Conservation (phyloP, 2,113 vertebrate genomes). For the Noturus placidus region DNA sequence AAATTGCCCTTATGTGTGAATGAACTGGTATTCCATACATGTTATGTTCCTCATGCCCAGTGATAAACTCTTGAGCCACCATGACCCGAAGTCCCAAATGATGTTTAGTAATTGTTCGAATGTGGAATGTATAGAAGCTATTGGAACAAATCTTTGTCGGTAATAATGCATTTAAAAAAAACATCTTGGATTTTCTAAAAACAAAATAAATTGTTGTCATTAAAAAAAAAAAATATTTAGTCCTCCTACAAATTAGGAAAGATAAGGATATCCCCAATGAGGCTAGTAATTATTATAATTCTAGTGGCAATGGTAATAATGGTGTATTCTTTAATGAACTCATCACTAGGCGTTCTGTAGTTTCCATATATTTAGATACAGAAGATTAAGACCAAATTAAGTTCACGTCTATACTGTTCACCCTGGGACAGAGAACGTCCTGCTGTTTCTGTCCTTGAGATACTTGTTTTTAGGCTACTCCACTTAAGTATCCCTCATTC, state of each 20-base stretch:
- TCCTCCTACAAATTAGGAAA: neutral
- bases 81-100: neutral
- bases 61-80: neutral
- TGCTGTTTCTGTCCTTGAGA: neutral
- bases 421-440: neutral
- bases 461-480: neutral
- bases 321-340: neutral
- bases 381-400: slow-evolving; percentile 3
- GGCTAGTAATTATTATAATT: neutral
- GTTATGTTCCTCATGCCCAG: neutral
- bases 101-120: neutral
- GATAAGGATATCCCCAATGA: neutral
- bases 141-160: neutral
- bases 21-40: neutral
- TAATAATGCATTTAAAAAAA: neutral
- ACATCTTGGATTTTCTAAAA: too few relatives aligned
- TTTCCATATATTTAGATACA: slow-evolving; percentile 2
- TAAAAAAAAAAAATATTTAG: too few relatives aligned
- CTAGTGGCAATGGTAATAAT: neutral
- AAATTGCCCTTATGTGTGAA: neutral
- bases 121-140: neutral
- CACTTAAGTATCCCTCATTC: neutral
- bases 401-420: neutral
- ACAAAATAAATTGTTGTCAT: too few relatives aligned
- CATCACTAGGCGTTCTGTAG: neutral